phyloP scores from a whole-genome alignment of 2,888 invertebrate species.

The Meliscaeva auricollis region DNA sequence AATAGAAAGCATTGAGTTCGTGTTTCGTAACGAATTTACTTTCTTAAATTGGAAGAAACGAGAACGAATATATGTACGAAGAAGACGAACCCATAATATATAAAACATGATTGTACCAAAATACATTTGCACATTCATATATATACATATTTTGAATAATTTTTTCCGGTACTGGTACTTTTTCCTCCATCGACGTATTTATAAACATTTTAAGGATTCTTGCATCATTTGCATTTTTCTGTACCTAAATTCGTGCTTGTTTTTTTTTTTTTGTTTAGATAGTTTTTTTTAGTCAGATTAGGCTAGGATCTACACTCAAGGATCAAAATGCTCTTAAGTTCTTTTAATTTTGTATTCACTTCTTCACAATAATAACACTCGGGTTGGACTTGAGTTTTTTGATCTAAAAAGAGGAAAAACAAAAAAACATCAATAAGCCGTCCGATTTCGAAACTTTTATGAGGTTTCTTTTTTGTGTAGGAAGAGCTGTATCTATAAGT shows the following conservation, averaged over 20 bases:
- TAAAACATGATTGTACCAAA: neutral
- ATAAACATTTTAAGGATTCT: conserved; percentile 18
- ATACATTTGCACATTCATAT: neutral
- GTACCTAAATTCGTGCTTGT: too few relatives aligned
- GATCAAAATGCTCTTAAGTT: neutral
- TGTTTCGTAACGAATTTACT: conserved; percentile 69
- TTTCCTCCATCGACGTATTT: neutral
- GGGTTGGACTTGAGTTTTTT: too few relatives aligned
- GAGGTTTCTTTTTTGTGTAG: too few relatives aligned
- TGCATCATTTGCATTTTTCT: conserved; percentile 9
- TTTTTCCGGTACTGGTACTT: neutral
- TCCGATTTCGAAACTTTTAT: too few relatives aligned
- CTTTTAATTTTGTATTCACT: neutral
- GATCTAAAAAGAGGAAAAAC: too few relatives aligned
- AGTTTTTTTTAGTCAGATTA: too few relatives aligned
- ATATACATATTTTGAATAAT: neutral
- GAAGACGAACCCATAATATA: neutral
- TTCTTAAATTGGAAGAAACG: conserved; percentile 61
- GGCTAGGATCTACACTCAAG: too few relatives aligned
- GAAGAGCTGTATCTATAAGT: too few relatives aligned
- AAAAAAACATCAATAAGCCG: too few relatives aligned
- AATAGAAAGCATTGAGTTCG: conserved; percentile 54
- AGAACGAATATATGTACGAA: conserved; percentile 13
- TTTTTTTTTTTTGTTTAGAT: too few relatives aligned
- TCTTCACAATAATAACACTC: neutral